Evolutionary conservation across 2,888 invertebrate genomes (phyloP), one percentile per base, ranked within the genome.

Genomic region (Heteropelma amictum): DNA sequence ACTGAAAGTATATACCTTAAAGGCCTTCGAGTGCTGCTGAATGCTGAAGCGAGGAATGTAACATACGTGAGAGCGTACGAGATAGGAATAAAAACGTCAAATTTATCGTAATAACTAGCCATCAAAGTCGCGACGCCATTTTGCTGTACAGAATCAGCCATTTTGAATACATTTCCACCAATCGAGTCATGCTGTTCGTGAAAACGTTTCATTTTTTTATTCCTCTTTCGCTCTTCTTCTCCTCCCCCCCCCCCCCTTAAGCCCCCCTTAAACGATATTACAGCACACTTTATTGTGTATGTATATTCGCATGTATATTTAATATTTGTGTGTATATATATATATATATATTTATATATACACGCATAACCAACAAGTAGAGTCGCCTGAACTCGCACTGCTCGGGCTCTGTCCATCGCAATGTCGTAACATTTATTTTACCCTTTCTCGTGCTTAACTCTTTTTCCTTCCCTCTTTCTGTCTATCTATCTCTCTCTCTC

Each of bases 91-190:
- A 84, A 86, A 84, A 83, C 83, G 82, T 84, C 82, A 81, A 82
- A 84, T 84, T 83, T 80, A 73, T 76, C 30, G 78, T 82, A 81
- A 83, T 82, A 80, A 82, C 72, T 68, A 73, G 79, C 76, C 80
- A 83, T 84, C 81, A 85, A 80, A 72, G 73, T 79, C 77, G 73
- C 77, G 82, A 78, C 86, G 88, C 87, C 87, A 88, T 88, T 88
- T 87, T 85, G 84, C 80, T 82, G 81, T 79, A 69, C 38, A 75
- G 75, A 71, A 71, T 61, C 87, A 80, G 89, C 89, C 88, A 89
- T 88, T 86, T 88, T 88, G 88, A 88, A 88, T 88, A 85, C 84
- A 87, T 87, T 87, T 85, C 82, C 82, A 83, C 87, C 88, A 86
- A 86, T 87, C 84, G 81, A 85, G 83, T 77, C 77, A 54, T n/a